Conservation (phyloP, 2,888 invertebrate species). For the Noctua pronuba region DNA sequence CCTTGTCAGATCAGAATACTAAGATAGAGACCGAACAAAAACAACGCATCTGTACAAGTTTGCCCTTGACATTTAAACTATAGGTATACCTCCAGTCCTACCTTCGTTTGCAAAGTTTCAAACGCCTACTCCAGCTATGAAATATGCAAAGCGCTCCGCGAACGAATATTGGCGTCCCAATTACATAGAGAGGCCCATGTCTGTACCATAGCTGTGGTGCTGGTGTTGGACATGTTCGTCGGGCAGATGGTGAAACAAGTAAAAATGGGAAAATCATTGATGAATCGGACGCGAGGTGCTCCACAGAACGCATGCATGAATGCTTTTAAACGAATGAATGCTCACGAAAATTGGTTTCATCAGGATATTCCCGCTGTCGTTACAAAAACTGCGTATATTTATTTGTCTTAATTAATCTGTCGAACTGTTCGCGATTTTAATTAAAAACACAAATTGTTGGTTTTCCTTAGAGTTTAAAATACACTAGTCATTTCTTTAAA, state of each 20-base stretch:
- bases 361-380: constrained; percentile 59
- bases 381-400: constrained; percentile 45
- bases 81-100: constrained; percentile 26
- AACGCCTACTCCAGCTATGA: constrained; percentile 69
- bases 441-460: constrained; percentile 25
- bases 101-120: constrained; percentile 51
- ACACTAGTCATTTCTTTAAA: constrained; percentile 6
- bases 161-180: constrained; percentile 82
- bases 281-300: constrained; percentile 70
- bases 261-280: constrained; percentile 78
- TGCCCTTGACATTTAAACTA: constrained; percentile 57
- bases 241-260: constrained; percentile 51
- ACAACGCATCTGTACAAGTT: constrained; percentile 37
- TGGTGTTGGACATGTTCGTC: constrained; percentile 61
- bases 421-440: constrained; percentile 25
- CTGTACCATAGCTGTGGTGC: constrained; percentile 61
- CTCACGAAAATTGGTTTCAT: constrained; percentile 70
- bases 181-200: constrained; percentile 76
- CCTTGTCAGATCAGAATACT: constrained; percentile 34
- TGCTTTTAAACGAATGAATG: constrained; percentile 72
- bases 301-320: constrained; percentile 69
- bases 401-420: constrained; percentile 60
- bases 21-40: constrained; percentile 35
- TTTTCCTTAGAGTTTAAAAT: neutral
- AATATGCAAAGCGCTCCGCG: constrained; percentile 79